phyloP scores from a whole-genome alignment of 2,888 invertebrate genomes.

The Euzophera pinguis region DNA sequence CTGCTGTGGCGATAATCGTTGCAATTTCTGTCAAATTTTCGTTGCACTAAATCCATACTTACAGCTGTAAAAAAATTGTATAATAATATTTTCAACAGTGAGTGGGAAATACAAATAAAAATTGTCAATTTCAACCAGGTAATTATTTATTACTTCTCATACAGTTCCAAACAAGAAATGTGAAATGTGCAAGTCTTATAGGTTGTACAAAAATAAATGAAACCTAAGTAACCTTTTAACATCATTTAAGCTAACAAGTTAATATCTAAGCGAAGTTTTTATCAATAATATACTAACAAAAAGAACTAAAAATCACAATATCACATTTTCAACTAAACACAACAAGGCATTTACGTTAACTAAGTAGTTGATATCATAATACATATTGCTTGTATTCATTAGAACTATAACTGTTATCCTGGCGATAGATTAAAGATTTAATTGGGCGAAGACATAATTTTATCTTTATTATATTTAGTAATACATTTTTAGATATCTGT shows the following conservation, averaged over 20 bases:
- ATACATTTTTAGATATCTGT: slow-evolving; percentile 56
- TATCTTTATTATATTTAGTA: slow-evolving; percentile 51
- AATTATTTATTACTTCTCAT: slow-evolving; percentile 64
- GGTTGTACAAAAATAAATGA: slow-evolving; percentile 73
- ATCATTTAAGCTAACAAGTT: slow-evolving; percentile 55
- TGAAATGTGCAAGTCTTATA: slow-evolving; percentile 66
- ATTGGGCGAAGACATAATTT: slow-evolving; percentile 53
- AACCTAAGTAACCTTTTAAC: slow-evolving; percentile 58
- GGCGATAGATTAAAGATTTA: slow-evolving; percentile 46
- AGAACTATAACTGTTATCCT: slow-evolving; percentile 41
- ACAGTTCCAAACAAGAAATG: slow-evolving; percentile 64
- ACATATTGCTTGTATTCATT: slow-evolving; percentile 52
- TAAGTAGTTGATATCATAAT: slow-evolving; percentile 54
- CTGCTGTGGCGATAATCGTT: too few relatives aligned
- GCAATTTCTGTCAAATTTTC: too few relatives aligned
- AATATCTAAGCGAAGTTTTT: slow-evolving; percentile 48
- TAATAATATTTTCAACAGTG: too few relatives aligned
- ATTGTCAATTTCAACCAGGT: slow-evolving; percentile 52
- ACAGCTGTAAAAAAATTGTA: too few relatives aligned
- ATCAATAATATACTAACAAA: slow-evolving; percentile 47
- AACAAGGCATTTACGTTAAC: slow-evolving; percentile 48
- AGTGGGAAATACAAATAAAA: slow-evolving; percentile 23
- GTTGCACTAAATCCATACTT: too few relatives aligned
- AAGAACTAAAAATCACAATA: slow-evolving; percentile 62
- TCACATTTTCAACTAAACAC: slow-evolving; percentile 75